A percentile compares a stretch with the other conserved stretches of the same genome.
Evolutionary conservation across 2,797 vertebrate species (phyloP).

Genomic region (Tauraco hartlaubi): DNA sequence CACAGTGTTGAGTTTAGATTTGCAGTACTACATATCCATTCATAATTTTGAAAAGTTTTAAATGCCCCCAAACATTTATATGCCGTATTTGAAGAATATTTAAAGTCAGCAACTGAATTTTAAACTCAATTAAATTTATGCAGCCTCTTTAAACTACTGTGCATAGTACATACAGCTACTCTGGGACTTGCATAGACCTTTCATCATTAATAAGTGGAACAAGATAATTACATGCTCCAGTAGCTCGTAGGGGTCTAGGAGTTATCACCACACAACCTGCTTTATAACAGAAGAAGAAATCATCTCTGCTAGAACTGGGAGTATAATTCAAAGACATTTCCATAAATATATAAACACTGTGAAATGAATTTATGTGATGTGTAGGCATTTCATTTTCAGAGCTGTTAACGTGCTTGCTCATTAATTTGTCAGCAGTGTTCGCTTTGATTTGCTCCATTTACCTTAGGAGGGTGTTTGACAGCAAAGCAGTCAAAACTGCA

Average conservation of each 20-base stretch:
- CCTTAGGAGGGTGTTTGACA: not conserved
- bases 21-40: not conserved
- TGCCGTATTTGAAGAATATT: slow-evolving; percentile 1
- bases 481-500: not conserved
- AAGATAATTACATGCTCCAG: slow-evolving; percentile 66
- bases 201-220: slow-evolving; percentile 65
- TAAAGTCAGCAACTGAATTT: slow-evolving; percentile 10
- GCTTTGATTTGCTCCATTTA: slow-evolving; percentile 53
- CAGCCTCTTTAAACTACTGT: slow-evolving; percentile 19
- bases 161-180: not conserved
- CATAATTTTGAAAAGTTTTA: not conserved
- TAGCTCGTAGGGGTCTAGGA: slow-evolving; percentile 50
- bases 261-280: slow-evolving; percentile 57
- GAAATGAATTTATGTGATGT: slow-evolving; percentile 33
- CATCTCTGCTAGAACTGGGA: slow-evolving; percentile 1
- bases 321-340: slow-evolving; percentile 41
- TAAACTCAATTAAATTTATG: slow-evolving; percentile 43
- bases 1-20: not conserved
- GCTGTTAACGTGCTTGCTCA: slow-evolving; percentile 26
- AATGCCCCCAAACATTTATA: not conserved
- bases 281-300: slow-evolving; percentile 50
- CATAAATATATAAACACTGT: slow-evolving; percentile 62
- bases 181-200: slow-evolving; percentile 53
- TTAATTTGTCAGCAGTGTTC: slow-evolving; percentile 53
- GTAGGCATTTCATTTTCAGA: slow-evolving; percentile 24